Conservation (phyloP, 1,140 invertebrate species). For the Temnothorax curvispinosus region DNA sequence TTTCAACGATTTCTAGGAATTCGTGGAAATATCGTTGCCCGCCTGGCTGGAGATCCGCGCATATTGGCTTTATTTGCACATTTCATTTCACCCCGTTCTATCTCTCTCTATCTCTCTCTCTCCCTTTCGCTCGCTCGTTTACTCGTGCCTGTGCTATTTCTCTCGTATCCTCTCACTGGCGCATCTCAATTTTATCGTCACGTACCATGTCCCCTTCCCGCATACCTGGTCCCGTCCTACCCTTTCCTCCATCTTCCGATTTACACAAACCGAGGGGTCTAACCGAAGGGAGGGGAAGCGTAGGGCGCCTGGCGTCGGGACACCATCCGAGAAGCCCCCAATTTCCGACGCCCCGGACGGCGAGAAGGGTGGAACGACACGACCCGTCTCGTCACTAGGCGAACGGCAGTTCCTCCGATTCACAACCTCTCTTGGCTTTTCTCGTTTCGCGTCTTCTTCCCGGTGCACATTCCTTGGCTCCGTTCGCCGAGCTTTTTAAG, state of each 20-base stretch:
- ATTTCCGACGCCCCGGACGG: slow-evolving; percentile 66
- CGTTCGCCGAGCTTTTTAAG: slow-evolving; percentile 31
- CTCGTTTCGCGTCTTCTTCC: slow-evolving; percentile 23
- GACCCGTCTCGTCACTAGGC: slow-evolving; percentile 21
- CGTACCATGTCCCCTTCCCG: background rate
- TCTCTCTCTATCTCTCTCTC: slow-evolving; percentile 2
- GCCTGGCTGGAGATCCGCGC: slow-evolving; percentile 78
- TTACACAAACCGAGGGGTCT: slow-evolving; percentile 28
- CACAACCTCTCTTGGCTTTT: background rate
- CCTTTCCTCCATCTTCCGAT: background rate
- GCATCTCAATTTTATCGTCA: slow-evolving; percentile 77
- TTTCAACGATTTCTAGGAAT: slow-evolving; percentile 75
- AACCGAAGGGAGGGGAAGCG: background rate
- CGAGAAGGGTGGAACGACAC: slow-evolving; percentile 49
- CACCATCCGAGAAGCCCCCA: slow-evolving; percentile 61
- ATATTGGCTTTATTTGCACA: slow-evolving; percentile 85
- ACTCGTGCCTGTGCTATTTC: background rate
- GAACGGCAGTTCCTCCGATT: background rate
- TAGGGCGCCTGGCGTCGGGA: slow-evolving; percentile 32
- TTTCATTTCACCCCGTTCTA: slow-evolving; percentile 80
- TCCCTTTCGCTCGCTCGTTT: slow-evolving; percentile 41
- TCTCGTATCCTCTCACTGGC: slow-evolving; percentile 21
- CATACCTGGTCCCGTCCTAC: background rate
- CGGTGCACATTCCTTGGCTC: background rate
- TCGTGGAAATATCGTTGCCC: slow-evolving; percentile 78